A percentile compares a stretch with the other conserved stretches of the same genome.
Evolutionary conservation across 2,888 invertebrate species (phyloP).

Genomic region (Tenodera sinensis): DNA sequence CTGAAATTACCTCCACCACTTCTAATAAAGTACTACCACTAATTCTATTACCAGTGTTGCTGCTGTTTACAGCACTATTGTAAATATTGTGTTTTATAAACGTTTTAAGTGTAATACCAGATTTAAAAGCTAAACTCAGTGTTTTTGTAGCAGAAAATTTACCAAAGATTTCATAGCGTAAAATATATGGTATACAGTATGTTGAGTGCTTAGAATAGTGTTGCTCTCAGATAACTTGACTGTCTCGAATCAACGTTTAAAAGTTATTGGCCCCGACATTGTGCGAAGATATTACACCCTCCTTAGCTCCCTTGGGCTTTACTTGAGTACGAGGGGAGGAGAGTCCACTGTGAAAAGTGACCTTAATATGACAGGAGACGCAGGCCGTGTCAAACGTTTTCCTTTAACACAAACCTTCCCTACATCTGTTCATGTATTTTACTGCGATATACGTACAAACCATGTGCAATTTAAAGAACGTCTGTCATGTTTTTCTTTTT

Average conservation of each 20-base stretch:
- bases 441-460: background rate
- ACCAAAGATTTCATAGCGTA: too few relatives aligned
- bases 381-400: slow-evolving; percentile 10
- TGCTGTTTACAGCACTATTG: too few relatives aligned
- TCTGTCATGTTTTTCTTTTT: too few relatives aligned
- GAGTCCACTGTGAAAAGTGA: slow-evolving; percentile 18
- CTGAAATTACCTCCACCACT: too few relatives aligned
- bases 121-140: too few relatives aligned
- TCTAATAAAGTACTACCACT: too few relatives aligned
- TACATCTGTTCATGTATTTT: background rate
- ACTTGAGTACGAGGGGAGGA: background rate
- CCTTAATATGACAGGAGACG: slow-evolving; percentile 20
- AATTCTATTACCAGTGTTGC: too few relatives aligned
- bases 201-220: background rate
- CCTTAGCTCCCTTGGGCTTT: background rate
- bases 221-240: background rate
- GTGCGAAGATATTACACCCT: background rate
- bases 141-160: too few relatives aligned
- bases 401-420: background rate
- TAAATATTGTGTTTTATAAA: too few relatives aligned
- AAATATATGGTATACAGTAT: background rate
- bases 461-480: too few relatives aligned
- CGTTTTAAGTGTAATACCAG: too few relatives aligned
- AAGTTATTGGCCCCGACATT: background rate
- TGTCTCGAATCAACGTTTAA: background rate